Percentiles rank a stretch among this genome's conserved stretches.
Conservation (phyloP, 2,888 invertebrate genomes). For the Andrena praecox region DNA sequence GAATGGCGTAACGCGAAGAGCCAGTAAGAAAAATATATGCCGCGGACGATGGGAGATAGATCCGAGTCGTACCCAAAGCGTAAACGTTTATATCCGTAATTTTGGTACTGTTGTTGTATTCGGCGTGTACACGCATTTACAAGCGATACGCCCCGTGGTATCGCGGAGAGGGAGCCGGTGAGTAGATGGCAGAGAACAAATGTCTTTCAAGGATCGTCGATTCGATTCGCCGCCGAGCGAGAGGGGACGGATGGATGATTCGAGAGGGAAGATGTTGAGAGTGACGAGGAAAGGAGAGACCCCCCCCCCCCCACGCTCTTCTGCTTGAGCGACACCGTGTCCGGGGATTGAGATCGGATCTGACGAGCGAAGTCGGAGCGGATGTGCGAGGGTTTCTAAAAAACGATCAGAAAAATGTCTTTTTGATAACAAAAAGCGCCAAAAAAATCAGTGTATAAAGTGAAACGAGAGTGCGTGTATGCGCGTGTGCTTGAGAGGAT, state of each 20-base stretch:
- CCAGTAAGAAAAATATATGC: conserved; percentile 27
- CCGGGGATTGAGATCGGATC: conserved; percentile 21
- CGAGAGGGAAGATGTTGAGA: conserved; percentile 2
- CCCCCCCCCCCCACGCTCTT: too few relatives aligned
- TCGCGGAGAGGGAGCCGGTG: not conserved
- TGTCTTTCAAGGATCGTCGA: conserved; percentile 54
- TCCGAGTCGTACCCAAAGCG: conserved; percentile 43
- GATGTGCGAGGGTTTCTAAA: conserved; percentile 61
- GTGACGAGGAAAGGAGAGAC: conserved; percentile 11
- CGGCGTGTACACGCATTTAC: conserved; percentile 21
- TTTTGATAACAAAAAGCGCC: conserved; percentile 75
- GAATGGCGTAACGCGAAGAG: not conserved
- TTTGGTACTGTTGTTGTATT: conserved; percentile 61
- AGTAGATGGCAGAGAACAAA: conserved; percentile 5
- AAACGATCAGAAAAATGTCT: conserved; percentile 75
- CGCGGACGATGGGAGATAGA: conserved; percentile 23
- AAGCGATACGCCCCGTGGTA: conserved; percentile 16
- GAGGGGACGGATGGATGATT: conserved; percentile 7
- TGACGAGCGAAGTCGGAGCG: conserved; percentile 28
- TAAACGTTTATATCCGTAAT: conserved; percentile 56
- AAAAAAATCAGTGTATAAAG: conserved; percentile 73
- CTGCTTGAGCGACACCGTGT: not conserved
- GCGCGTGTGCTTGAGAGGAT: conserved; percentile 21
- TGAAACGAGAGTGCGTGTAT: conserved; percentile 31
- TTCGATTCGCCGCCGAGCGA: conserved; percentile 19